Evolutionary conservation across 2,888 invertebrate species (phyloP).

Genomic region (Colletes collaris): DNA sequence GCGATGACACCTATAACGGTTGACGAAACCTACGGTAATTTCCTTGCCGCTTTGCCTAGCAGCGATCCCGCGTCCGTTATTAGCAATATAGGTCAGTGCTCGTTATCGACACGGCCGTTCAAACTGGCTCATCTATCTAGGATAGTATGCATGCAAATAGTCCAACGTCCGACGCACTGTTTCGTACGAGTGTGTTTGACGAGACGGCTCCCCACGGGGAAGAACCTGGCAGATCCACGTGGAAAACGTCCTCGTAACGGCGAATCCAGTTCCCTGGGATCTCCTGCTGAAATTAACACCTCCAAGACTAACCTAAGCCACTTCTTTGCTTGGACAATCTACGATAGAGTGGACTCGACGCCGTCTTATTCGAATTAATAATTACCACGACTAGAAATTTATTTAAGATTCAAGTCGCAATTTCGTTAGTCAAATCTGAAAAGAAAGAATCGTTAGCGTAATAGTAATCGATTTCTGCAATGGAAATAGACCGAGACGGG

Average conservation of each 20-base stretch:
- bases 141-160: constrained; percentile 42
- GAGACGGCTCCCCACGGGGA: not conserved
- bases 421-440: too few species aligned
- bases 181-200: constrained; percentile 1
- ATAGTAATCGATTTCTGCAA: too few species aligned
- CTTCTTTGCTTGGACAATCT: too few species aligned
- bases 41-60: constrained; percentile 26
- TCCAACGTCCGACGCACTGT: constrained; percentile 27
- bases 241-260: not conserved
- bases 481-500: too few species aligned
- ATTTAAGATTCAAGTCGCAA: too few species aligned
- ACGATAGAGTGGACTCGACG: too few species aligned
- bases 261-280: not conserved
- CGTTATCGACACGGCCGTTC: constrained; percentile 32
- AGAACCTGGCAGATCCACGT: not conserved
- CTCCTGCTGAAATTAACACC: not conserved
- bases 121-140: constrained; percentile 36
- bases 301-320: too few species aligned
- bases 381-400: too few species aligned
- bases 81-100: constrained; percentile 42
- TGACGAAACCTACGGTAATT: constrained; percentile 37
- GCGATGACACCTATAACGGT: constrained; percentile 31
- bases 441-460: too few species aligned
- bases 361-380: too few species aligned
- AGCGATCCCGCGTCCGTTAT: constrained; percentile 31